A percentile compares a stretch with the other conserved stretches of the same genome.
phyloP scores from a whole-genome alignment of 92 coral and sea anemone genomes.

The Epizoanthus rinbou region DNA sequence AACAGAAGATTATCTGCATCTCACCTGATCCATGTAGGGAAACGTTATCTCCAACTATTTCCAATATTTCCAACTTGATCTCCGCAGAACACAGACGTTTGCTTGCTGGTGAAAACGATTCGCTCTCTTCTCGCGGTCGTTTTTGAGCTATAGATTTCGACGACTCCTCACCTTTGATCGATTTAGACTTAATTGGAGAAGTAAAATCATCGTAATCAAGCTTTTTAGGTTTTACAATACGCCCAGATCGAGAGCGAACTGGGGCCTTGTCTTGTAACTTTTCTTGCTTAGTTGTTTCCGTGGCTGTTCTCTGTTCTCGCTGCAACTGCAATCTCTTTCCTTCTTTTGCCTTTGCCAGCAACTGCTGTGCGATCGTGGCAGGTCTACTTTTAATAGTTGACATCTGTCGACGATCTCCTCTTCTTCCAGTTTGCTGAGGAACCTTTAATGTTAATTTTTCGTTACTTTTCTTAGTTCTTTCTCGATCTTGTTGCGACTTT shows the following conservation, averaged over 20 bases:
- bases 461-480: conserved; percentile 35
- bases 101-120: conserved; percentile 61
- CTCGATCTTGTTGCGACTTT: conserved; percentile 61
- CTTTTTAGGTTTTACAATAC: conserved; percentile 94
- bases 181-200: conserved; percentile 51
- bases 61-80: conserved; percentile 51
- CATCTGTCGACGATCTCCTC: conserved; percentile 17
- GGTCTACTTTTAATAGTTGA: conserved; percentile 59
- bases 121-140: conserved; percentile 73
- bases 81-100: conserved; percentile 47
- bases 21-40: conserved; percentile 16
- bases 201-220: conserved; percentile 93
- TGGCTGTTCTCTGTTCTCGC: conserved; percentile 53
- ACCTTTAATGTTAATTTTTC: conserved; percentile 25
- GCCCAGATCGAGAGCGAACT: conserved; percentile 96
- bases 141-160: conserved; percentile 52
- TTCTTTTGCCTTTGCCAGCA: conserved; percentile 92
- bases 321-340: conserved; percentile 75
- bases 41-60: conserved; percentile 7
- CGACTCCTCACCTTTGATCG: conserved; percentile 8
- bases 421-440: conserved; percentile 1
- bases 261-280: conserved; percentile 44
- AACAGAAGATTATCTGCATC: neutral
- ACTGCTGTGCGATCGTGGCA: conserved; percentile 79
- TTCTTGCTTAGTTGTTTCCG: conserved; percentile 37